phyloP scores from a whole-genome alignment of 1,140 invertebrate species.

The Drosophila arawakana region DNA sequence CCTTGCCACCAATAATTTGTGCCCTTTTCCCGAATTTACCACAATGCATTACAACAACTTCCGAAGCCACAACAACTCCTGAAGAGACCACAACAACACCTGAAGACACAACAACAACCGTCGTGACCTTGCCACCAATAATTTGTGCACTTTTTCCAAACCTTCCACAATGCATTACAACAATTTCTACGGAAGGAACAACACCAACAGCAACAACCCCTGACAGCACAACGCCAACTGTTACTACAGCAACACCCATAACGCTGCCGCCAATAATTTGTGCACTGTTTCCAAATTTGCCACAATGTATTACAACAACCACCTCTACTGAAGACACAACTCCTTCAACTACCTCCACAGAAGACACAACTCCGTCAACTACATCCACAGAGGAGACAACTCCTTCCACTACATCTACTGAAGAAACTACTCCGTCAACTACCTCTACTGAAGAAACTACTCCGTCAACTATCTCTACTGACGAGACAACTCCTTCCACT shows the following conservation, averaged over 20 bases:
- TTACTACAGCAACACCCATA: not conserved
- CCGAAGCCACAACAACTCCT: not conserved
- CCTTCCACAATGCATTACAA: not conserved
- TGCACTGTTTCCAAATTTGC: not conserved
- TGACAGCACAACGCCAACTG: not conserved
- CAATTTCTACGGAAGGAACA: not conserved
- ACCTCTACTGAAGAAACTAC: too few relatives aligned
- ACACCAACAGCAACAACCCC: not conserved
- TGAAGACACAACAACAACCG: not conserved
- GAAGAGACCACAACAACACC: not conserved
- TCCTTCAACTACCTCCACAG: not conserved
- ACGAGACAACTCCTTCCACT: too few relatives aligned
- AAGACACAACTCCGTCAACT: not conserved
- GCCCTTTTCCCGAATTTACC: too few relatives aligned
- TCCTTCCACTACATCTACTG: too few relatives aligned
- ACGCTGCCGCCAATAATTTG: not conserved
- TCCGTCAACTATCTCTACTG: too few relatives aligned
- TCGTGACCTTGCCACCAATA: not conserved
- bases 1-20: too few relatives aligned
- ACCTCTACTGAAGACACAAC: not conserved
- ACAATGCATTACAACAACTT: not conserved
- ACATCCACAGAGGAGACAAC: too few relatives aligned
- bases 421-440: too few relatives aligned
- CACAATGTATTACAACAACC: not conserved
- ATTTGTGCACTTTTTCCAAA: not conserved